A percentile compares a stretch with the other conserved stretches of the same genome.
These are phyloP conservation scores for Ericerus pela DNA, from an alignment of 1,140 invertebrate genomes.

Conservation along the genomic window DNA sequence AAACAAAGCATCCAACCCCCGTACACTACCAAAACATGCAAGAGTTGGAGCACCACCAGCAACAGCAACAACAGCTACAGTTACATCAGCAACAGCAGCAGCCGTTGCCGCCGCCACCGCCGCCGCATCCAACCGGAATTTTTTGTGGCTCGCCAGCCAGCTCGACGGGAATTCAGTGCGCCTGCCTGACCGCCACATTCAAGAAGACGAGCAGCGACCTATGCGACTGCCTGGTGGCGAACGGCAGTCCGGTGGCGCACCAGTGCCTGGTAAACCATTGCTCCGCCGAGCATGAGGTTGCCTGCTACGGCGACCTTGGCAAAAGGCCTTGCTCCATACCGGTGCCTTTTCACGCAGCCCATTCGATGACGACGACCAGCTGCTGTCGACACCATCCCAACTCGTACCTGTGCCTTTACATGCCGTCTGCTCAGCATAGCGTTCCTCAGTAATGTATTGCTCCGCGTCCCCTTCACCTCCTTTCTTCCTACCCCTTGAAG, in stretches of 20 bases:
- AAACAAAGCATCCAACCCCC: neutral
- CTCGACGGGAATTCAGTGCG: neutral
- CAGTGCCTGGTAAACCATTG: slow-evolving; percentile 1
- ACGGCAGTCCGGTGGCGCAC: neutral
- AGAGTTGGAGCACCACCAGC: neutral
- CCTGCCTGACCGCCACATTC: neutral
- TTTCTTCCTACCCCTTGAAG: no score
- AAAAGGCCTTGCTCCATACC: slow-evolving; percentile 3
- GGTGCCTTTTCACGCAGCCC: neutral
- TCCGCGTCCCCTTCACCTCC: no score
- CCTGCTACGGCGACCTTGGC: neutral
- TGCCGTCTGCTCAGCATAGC: neutral
- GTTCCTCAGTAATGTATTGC: neutral
- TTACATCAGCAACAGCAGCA: no score
- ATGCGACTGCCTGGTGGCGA: neutral
- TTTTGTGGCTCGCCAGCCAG: slow-evolving; percentile 3
- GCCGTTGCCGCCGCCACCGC: no score
- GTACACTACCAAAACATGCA: neutral
- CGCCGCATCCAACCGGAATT: neutral
- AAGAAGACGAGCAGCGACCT: neutral
- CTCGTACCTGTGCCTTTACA: slow-evolving; percentile 2
- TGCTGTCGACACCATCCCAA: slow-evolving; percentile 5
- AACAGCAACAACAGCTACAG: no score
- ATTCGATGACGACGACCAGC: neutral
- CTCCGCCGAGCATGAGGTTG: neutral